These are phyloP conservation scores for Zaprionus tsacasi DNA, from an alignment of 1,140 invertebrate genomes.

Conservation along the genomic window DNA sequence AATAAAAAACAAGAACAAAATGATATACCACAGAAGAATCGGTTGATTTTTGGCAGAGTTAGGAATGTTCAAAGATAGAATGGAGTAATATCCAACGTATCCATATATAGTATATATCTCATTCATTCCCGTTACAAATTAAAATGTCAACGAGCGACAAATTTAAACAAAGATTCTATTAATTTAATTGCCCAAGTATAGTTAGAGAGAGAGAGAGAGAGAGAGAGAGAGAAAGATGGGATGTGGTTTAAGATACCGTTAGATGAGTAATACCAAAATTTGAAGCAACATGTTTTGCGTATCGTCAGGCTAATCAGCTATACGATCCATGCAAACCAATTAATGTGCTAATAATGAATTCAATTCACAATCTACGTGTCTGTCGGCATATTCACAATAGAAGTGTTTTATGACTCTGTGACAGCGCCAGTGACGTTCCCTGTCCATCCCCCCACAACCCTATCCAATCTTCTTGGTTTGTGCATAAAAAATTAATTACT, in stretches of 20 bases:
- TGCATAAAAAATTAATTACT: conserved; percentile 34
- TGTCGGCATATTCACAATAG: conserved; percentile 55
- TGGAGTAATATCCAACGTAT: too few species aligned
- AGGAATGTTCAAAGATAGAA: too few species aligned
- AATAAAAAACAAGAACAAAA: too few species aligned
- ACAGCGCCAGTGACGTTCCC: too few species aligned
- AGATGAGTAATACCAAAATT: conserved; percentile 10
- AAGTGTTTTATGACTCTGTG: conserved; percentile 47
- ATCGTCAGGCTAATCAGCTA: conserved; percentile 42
- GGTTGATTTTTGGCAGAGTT: too few species aligned
- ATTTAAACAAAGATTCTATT: not conserved
- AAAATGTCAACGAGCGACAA: conserved; percentile 24
- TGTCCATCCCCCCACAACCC: not conserved
- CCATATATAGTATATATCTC: too few species aligned
- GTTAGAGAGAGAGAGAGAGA: not conserved
- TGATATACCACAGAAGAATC: too few species aligned
- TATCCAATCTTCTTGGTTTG: not conserved
- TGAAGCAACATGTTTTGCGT: conserved; percentile 28
- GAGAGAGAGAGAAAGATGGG: not conserved
- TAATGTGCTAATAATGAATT: conserved; percentile 67
- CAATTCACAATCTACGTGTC: conserved; percentile 50
- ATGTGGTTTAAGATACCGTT: not conserved
- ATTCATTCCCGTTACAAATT: not conserved
- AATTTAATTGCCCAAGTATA: not conserved
- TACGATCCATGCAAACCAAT: conserved; percentile 38